Evolutionary conservation across 2,888 invertebrate genomes (phyloP), one percentile per base, ranked within the genome.

Genomic region (Macaria notata): DNA sequence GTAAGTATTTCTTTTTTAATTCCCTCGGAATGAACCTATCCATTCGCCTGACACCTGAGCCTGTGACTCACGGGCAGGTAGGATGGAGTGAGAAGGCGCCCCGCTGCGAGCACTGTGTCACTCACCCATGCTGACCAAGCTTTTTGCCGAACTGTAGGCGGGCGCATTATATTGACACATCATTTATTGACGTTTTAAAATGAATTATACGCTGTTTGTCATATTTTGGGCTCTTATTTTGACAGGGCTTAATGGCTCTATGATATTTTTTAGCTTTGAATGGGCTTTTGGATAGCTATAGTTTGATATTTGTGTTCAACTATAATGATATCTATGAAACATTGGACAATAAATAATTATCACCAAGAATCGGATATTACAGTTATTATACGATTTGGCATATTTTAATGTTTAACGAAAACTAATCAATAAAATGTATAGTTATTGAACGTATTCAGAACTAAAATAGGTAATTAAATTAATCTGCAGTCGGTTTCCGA

Each of bases 31-130:
- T 73, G 64, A 73, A 79, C 68, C 64, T 33, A 54, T 54, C 64
- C 36, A 54, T 54, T 64, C 36, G 41, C 47, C 48, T 33, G 38
- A 66, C 71, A 63, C 59, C 63, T 68, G 61, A 58, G 59, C 19
- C 31, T 47, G 49, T 64, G 71, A 66, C 61, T 63, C 68, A 69
- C 47, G 53, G 68, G 61, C 79, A 85, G 80, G 83, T 83, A 84
- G 75, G 70, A 69, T 64, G 63, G 74, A 76, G 78, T 76, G 79
- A 79, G 83, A 83, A 84, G 69, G 74, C 67, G 81, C 75, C 88
- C 87, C 74, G 86, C 73, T 63, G 88, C 42, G 85, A 65, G 70
- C 72, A 73, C 66, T 75, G 76, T 82, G 88, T 88, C 88, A 88
- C 86, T 89, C 86, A 83, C 72, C 69, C 71, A 68, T 41, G 65